A percentile compares a stretch with the other conserved stretches of the same genome.
Evolutionary conservation across 2,888 invertebrate genomes (phyloP).

Genomic region (Sarcophaga subvicina): DNA sequence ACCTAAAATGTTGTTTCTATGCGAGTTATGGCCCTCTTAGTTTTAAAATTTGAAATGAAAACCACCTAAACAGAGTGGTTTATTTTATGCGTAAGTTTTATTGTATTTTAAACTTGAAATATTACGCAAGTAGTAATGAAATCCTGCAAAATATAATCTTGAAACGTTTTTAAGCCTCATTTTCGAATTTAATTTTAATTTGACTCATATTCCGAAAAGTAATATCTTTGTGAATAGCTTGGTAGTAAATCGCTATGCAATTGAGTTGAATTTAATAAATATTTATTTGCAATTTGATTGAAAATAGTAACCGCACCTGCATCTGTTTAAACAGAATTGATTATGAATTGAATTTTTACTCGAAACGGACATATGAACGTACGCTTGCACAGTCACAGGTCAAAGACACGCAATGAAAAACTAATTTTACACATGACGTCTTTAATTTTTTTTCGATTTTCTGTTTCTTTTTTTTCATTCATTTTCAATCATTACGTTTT

Average conservation of each 20-base stretch:
- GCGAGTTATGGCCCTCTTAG: too few species aligned
- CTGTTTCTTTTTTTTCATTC: background rate
- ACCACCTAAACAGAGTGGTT: too few species aligned
- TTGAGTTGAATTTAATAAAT: constrained; percentile 30
- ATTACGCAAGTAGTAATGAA: too few species aligned
- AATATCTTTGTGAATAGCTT: background rate
- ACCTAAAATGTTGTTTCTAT: too few species aligned
- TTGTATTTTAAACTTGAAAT: too few species aligned
- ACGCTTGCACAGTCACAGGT: constrained; percentile 5
- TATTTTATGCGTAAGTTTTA: too few species aligned
- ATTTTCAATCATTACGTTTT: background rate
- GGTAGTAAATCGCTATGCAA: background rate
- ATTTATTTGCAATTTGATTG: constrained; percentile 32
- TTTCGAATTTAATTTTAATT: too few species aligned
- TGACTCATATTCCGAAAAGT: too few species aligned
- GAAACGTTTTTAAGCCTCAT: too few species aligned
- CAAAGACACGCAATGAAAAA: constrained; percentile 30
- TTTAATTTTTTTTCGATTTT: constrained; percentile 7
- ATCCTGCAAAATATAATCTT: too few species aligned
- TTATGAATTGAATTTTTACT: background rate
- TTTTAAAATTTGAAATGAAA: too few species aligned
- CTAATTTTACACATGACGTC: constrained; percentile 33
- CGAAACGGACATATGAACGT: too few species aligned
- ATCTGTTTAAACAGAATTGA: background rate
- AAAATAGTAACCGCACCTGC: constrained; percentile 29